Evolutionary conservation across 2,888 invertebrate species (phyloP).

Genomic region (Epinotia demarniana): DNA sequence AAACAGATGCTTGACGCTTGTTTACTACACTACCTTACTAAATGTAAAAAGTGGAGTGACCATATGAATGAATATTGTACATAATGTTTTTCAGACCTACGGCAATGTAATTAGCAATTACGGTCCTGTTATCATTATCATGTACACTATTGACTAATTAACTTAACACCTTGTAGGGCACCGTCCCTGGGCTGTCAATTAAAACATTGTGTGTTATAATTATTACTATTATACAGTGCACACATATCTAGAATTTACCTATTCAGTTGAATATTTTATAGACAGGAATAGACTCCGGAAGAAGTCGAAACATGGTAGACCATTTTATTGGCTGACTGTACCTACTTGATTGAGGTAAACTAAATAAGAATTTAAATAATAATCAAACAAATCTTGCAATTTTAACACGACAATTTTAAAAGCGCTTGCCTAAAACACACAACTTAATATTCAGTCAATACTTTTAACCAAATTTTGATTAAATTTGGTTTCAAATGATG

Average conservation of each 20-base stretch:
- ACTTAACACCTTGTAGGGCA: conserved; percentile 6
- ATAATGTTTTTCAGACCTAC: conserved; percentile 1
- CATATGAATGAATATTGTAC: conserved; percentile 13
- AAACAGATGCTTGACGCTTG: conserved; percentile 37
- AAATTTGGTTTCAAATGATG: too few species aligned
- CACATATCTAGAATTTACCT: background rate
- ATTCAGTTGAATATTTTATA: background rate
- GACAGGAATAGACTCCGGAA: background rate
- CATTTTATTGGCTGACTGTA: too few species aligned
- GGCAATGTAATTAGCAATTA: background rate
- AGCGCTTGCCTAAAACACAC: too few species aligned
- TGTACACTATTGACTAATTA: conserved; percentile 12
- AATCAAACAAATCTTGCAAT: too few species aligned
- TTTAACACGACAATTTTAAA: background rate
- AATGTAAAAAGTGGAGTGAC: conserved; percentile 15
- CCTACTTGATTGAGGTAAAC: too few species aligned
- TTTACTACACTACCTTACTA: conserved; percentile 30
- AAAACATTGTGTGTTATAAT: background rate
- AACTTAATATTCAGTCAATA: too few species aligned
- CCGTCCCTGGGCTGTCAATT: background rate
- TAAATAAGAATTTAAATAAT: too few species aligned
- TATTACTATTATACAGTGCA: background rate
- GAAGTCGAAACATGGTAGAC: too few species aligned
- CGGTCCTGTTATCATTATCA: conserved; percentile 25
- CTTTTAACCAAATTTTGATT: too few species aligned